Percentiles rank a stretch among this genome's conserved stretches.
These are phyloP conservation scores for Gasterosteus nipponicus DNA, from an alignment of 2,113 vertebrate species.

Conservation along the genomic window DNA sequence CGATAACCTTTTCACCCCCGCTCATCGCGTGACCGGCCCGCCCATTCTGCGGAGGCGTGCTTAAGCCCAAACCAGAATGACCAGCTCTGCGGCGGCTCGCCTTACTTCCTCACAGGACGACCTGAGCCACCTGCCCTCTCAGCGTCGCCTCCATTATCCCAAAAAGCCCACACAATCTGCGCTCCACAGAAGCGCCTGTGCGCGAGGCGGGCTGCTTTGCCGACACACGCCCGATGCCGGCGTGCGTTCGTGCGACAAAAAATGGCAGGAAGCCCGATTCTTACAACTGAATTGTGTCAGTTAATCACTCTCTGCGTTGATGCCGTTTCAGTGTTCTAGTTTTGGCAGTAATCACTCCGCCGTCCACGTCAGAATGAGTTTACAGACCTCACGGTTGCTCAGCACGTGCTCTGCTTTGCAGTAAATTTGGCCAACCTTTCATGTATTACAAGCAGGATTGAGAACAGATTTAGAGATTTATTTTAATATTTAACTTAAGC, in stretches of 20 bases:
- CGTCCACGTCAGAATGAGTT: not conserved
- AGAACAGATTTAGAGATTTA: slow-evolving; percentile 73
- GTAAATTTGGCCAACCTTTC: slow-evolving; percentile 38
- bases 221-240: not conserved
- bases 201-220: slow-evolving; percentile 3
- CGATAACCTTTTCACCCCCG: slow-evolving; percentile 37
- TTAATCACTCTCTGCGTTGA: slow-evolving; percentile 37
- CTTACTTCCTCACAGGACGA: slow-evolving; percentile 22
- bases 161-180: slow-evolving; percentile 6
- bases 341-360: slow-evolving; percentile 25
- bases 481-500: slow-evolving; percentile 67
- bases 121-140: slow-evolving; percentile 8
- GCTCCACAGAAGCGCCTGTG: not conserved
- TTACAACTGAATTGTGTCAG: slow-evolving; percentile 36
- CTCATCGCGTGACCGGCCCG: not conserved
- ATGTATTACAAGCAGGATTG: slow-evolving; percentile 59
- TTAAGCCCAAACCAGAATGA: slow-evolving; percentile 59
- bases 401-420: not conserved
- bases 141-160: not conserved
- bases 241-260: not conserved
- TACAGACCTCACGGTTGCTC: slow-evolving; percentile 18
- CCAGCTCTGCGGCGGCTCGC: slow-evolving; percentile 53
- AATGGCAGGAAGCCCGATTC: slow-evolving; percentile 33
- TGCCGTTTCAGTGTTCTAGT: slow-evolving; percentile 21
- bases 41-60: slow-evolving; percentile 32